These are phyloP conservation scores for Heteronetta atricapilla DNA, from an alignment of 2,113 vertebrate species.

Conservation along the genomic window DNA sequence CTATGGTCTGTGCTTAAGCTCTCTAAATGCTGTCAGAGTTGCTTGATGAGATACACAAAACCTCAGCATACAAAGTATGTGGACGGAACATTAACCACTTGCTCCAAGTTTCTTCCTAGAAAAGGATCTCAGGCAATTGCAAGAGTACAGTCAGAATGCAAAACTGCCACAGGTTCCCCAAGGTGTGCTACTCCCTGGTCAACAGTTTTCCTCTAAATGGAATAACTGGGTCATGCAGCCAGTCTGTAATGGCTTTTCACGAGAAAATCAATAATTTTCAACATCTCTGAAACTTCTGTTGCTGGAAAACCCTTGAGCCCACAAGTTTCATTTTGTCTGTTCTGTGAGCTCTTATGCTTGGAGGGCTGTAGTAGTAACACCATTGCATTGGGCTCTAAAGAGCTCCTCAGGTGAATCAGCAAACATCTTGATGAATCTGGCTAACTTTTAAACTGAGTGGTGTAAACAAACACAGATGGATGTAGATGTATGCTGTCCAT, in stretches of 20 bases:
- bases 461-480: neutral
- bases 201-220: neutral
- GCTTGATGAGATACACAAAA: neutral
- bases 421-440: neutral
- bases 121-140: neutral
- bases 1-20: neutral
- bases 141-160: neutral
- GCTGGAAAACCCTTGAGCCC: constrained; percentile 35
- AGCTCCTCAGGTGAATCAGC: neutral
- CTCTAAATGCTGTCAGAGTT: neutral
- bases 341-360: neutral
- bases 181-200: neutral
- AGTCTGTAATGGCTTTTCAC: constrained; percentile 13
- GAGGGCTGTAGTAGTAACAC: neutral
- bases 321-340: constrained; percentile 53
- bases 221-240: neutral
- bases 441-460: neutral
- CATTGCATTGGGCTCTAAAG: neutral
- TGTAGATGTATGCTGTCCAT: neutral
- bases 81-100: neutral
- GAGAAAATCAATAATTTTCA: constrained; percentile 24
- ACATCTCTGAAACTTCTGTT: constrained; percentile 15
- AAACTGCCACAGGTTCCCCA: neutral
- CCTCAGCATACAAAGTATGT: neutral
- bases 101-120: neutral